Percentiles rank a stretch among this genome's conserved stretches.
Evolutionary conservation across 1,140 invertebrate species (phyloP).

Genomic region (Trichonephila clavata): DNA sequence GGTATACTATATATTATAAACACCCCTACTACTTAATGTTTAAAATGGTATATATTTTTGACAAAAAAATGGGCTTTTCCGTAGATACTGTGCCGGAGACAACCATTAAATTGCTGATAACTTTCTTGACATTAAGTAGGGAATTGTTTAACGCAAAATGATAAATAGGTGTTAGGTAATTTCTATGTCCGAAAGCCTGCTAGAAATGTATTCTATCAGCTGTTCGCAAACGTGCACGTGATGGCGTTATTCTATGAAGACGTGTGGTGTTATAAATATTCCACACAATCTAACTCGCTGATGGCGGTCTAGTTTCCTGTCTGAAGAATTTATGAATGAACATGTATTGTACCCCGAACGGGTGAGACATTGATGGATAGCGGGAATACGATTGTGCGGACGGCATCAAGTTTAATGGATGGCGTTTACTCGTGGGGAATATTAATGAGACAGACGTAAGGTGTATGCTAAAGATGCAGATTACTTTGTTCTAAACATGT

Average conservation of each 20-base stretch:
- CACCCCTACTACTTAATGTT: too few relatives aligned
- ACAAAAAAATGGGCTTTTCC: too few relatives aligned
- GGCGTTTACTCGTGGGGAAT: background rate
- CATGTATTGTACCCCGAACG: background rate
- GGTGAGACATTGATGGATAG: constrained; percentile 17
- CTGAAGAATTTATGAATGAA: constrained; percentile 34
- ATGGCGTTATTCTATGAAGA: background rate
- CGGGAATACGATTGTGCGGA: background rate
- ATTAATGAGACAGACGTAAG: background rate
- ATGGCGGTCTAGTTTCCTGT: background rate
- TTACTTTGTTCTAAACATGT: background rate
- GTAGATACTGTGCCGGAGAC: too few relatives aligned
- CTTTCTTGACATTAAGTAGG: too few relatives aligned
- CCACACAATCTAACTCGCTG: background rate
- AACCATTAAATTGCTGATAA: too few relatives aligned
- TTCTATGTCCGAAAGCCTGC: too few relatives aligned
- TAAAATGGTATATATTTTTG: too few relatives aligned
- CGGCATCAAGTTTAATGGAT: constrained; percentile 22
- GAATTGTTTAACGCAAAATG: too few relatives aligned
- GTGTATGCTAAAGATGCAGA: background rate
- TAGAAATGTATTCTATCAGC: too few relatives aligned
- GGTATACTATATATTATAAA: too few relatives aligned
- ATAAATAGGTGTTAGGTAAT: too few relatives aligned
- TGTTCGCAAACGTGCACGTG: too few relatives aligned
- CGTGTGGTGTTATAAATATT: background rate